Conservation (phyloP, 2,113 vertebrate genomes). For the Melanostigma gelatinosum region DNA sequence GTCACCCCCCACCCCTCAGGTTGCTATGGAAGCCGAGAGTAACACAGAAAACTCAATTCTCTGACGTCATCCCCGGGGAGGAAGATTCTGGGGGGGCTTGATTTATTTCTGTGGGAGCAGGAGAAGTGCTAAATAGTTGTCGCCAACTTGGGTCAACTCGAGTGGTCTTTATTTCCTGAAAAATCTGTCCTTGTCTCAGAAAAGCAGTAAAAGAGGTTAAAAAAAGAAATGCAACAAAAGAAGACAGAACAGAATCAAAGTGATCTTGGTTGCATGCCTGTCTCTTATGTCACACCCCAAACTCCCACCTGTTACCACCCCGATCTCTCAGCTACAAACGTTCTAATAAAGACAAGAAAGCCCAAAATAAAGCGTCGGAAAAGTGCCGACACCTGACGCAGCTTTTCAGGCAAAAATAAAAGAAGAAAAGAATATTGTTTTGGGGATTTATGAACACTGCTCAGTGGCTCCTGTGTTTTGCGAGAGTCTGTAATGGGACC, state of each 20-base stretch:
- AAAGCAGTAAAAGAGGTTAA: neutral
- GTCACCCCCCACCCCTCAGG: conserved; percentile 38
- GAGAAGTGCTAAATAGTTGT: conserved; percentile 46
- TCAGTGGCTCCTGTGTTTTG: conserved; percentile 2
- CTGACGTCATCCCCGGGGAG: conserved; percentile 69
- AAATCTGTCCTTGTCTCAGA: conserved; percentile 37
- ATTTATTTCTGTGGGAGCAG: conserved; percentile 77
- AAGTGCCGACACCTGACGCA: neutral
- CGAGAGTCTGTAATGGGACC: conserved; percentile 9
- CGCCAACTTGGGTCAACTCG: conserved; percentile 45
- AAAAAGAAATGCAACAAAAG: neutral
- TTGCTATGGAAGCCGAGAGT: conserved; percentile 76
- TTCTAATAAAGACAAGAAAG: neutral
- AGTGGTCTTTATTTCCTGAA: conserved; percentile 44
- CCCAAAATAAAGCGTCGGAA: neutral
- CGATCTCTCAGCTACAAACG: conserved; percentile 2
- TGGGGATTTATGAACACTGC: neutral
- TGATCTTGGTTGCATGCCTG: neutral
- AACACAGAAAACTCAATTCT: conserved; percentile 75
- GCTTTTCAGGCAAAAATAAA: neutral
- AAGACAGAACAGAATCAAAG: conserved; percentile 12
- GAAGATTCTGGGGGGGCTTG: conserved; percentile 63
- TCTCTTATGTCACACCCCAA: neutral
- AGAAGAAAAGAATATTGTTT: conserved; percentile 6
- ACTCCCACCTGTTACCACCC: conserved; percentile 19